Evolutionary conservation across 2,888 invertebrate genomes (phyloP), one percentile per base, ranked within the genome.

Genomic region (Tortricodes alternella): DNA sequence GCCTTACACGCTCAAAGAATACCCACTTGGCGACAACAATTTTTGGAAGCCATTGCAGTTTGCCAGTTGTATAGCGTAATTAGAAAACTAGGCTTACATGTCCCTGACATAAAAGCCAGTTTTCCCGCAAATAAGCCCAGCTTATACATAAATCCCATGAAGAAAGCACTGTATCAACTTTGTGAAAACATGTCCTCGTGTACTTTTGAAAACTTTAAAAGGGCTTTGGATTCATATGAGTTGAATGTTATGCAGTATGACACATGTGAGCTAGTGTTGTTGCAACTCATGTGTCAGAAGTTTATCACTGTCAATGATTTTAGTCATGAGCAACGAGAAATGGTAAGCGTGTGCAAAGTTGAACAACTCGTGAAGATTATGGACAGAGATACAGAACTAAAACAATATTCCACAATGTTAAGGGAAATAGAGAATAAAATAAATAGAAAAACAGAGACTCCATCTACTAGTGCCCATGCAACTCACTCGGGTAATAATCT

Each of bases 21-120:
- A 21, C 59, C 76, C 1, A 76, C 74, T 13, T 90, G 90, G 89
- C 82, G 71, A 64, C 72, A 84, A 55, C 82, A 89, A 63, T 84
- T 90, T 52, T 59, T 90, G n/a, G 90, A 90, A 71, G 87, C 87
- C 2, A 74, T 90, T 2, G 62, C 79, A 9, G 73, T 84, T 53
- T 89, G 89, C 55, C 83, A 88, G 60, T 68, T 87, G 1, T 76
- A 79, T 59, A 71, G 70, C 13, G 63, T 88, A 8, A 77, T 89
- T 32, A 79, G 76, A 53, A 89, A 86, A 70, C 64, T 90, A 9
- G 89, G 88, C 1, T 76, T 86, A 27, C 60, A 83, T 60, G 74
- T 85, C 1, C 27, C 70, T 0, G 63, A 53, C 46, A 67, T 86
- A 1, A 81, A 79, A 60, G 70, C 64, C 60, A 68, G 77, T 58